phyloP scores from a whole-genome alignment of 1,140 invertebrate species.

The Apis mellifera region DNA sequence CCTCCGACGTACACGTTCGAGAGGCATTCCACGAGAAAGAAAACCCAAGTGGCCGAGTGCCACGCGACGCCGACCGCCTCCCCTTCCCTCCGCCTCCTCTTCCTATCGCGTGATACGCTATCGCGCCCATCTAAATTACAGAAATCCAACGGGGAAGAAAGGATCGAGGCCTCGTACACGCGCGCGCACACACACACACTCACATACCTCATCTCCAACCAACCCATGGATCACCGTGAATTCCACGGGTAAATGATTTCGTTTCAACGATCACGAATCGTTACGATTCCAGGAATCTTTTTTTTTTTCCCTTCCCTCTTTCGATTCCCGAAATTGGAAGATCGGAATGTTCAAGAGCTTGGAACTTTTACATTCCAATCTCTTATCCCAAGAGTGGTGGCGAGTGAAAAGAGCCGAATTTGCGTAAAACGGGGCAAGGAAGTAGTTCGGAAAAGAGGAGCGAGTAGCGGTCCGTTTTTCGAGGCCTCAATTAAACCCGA shows the following conservation, averaged over 20 bases:
- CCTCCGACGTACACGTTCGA: background rate
- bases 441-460: background rate
- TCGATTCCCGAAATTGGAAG: no score
- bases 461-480: conserved; percentile 22
- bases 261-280: no score
- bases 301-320: no score
- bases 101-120: conserved; percentile 13
- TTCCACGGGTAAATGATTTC: no score
- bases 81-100: background rate
- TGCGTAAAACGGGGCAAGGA: background rate
- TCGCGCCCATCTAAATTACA: conserved; percentile 37
- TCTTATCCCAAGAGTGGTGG: no score
- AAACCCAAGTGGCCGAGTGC: conserved; percentile 7
- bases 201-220: no score
- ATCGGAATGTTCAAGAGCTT: no score
- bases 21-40: background rate
- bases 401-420: no score
- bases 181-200: background rate
- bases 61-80: conserved; percentile 34
- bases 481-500: conserved; percentile 39
- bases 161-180: background rate
- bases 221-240: no score
- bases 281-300: background rate
- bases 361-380: no score
- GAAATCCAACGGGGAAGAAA: background rate